Evolutionary conservation across 2,797 vertebrate genomes (phyloP).

Genomic region (Sus cebifrons): DNA sequence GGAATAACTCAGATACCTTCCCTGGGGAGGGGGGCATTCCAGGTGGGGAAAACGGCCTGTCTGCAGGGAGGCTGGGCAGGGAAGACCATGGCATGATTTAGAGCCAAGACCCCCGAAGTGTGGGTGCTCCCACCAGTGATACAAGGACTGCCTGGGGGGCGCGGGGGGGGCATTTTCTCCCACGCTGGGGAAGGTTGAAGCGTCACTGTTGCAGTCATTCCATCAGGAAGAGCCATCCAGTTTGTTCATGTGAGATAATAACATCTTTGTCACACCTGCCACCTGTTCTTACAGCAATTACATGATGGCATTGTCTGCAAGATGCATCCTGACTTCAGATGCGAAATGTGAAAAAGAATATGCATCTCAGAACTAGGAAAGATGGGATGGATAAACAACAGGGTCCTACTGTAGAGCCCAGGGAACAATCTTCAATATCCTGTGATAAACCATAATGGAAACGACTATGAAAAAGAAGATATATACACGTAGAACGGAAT

Average conservation of each 20-base stretch:
- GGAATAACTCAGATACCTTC: neutral
- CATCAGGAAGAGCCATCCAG: neutral
- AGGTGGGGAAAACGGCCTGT: neutral
- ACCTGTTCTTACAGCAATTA: neutral
- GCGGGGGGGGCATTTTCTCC: neutral
- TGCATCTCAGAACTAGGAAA: too few species aligned
- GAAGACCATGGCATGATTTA: neutral
- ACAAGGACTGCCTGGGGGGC: neutral
- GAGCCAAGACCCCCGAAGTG: neutral
- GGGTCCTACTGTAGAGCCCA: too few species aligned
- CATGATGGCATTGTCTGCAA: neutral
- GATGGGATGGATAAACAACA: too few species aligned
- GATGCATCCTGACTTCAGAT: neutral
- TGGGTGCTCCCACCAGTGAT: neutral
- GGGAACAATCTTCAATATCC: too few species aligned
- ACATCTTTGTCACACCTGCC: neutral
- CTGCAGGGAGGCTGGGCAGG: neutral
- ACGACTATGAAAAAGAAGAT: too few species aligned
- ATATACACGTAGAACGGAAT: too few species aligned
- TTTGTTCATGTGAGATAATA: neutral
- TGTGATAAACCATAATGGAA: too few species aligned
- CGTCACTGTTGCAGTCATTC: neutral
- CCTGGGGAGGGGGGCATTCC: neutral
- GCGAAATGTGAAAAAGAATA: neutral
- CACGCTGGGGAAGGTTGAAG: neutral